Conservation (phyloP, 1,140 invertebrate species). For the Brachionus plicatilis region DNA sequence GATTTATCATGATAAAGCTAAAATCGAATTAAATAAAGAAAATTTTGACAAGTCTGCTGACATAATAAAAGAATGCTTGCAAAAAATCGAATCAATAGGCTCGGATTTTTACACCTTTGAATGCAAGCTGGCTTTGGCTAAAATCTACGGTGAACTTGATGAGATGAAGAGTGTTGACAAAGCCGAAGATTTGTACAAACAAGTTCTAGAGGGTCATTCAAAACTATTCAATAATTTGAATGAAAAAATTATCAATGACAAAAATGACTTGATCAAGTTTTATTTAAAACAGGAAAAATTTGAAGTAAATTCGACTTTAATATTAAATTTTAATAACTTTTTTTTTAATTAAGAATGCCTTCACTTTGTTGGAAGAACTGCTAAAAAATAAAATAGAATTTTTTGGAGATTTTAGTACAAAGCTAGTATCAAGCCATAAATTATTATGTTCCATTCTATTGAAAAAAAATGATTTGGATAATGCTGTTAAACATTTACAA, state of each 20-base stretch:
- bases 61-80: not conserved
- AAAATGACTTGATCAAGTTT: not conserved
- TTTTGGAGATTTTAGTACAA: constrained; percentile 14
- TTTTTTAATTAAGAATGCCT: not conserved
- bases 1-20: not conserved
- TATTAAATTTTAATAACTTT: not conserved
- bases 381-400: not conserved
- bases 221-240: not conserved
- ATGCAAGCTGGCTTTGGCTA: not conserved
- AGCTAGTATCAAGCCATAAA: not conserved
- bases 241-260: not conserved
- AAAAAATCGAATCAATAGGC: not conserved
- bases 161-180: not conserved
- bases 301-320: not conserved
- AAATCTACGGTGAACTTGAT: not conserved
- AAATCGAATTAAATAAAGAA: not conserved
- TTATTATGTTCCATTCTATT: not conserved
- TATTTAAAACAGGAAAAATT: constrained; percentile 2
- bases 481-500: not conserved
- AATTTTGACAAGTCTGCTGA: constrained; percentile 7
- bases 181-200: not conserved
- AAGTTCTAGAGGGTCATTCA: not conserved
- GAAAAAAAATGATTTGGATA: not conserved
- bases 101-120: not conserved
- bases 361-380: not conserved